phyloP scores from a whole-genome alignment of 1,140 invertebrate genomes.

The Limonius californicus region DNA sequence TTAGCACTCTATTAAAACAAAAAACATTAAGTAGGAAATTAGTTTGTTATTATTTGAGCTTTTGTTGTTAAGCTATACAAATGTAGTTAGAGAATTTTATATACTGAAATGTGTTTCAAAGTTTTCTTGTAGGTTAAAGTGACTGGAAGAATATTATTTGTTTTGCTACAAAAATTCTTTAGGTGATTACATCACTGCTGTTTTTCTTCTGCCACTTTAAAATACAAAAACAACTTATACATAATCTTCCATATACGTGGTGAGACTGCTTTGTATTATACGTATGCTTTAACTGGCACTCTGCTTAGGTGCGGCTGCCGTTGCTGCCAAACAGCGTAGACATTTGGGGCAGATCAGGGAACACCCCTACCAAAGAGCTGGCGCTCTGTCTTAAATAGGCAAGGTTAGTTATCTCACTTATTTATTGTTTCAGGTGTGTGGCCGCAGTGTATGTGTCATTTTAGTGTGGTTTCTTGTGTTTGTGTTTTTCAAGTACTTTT shows the following conservation, averaged over 20 bases:
- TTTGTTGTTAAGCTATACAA: background rate
- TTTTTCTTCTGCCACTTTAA: background rate
- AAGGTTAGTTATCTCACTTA: conserved; percentile 41
- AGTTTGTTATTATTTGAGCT: background rate
- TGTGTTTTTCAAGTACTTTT: conserved; percentile 9
- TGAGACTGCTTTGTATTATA: conserved; percentile 14
- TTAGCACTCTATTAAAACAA: too few relatives aligned
- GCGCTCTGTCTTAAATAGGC: conserved; percentile 67
- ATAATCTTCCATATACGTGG: conserved; percentile 9
- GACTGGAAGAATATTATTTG: background rate
- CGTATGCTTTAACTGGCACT: conserved; percentile 20
- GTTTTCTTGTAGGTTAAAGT: background rate
- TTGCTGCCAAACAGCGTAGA: conserved; percentile 70
- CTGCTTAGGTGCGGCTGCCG: conserved; percentile 64
- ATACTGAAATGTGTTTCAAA: conserved; percentile 4
- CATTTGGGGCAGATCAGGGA: conserved; percentile 81
- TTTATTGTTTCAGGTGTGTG: conserved; percentile 21
- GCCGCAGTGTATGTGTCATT: conserved; percentile 14
- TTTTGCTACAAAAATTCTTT: too few relatives aligned
- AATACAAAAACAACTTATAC: background rate
- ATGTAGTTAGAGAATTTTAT: background rate
- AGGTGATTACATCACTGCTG: too few relatives aligned
- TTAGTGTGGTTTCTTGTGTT: conserved; percentile 7
- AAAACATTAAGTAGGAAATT: background rate
- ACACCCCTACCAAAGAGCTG: conserved; percentile 90